A percentile compares a stretch with the other conserved stretches of the same genome.
Conservation (phyloP, 2,888 invertebrate species). For the Tridacna gigas region DNA sequence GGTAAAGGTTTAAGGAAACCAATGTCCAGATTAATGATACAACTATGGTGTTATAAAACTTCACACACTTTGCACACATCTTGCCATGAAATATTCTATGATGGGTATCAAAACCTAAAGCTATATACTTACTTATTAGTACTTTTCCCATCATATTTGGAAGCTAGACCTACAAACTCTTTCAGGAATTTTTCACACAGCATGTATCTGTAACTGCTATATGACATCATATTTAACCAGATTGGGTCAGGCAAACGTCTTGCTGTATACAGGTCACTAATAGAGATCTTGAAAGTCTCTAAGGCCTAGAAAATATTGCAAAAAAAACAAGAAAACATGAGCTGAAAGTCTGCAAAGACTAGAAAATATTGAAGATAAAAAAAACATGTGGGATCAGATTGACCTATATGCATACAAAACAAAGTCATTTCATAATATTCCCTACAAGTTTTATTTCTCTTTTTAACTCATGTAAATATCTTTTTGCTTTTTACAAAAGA, state of each 20-base stretch:
- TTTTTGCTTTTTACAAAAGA: no score
- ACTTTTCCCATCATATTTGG: conserved; percentile 91
- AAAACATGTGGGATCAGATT: no score
- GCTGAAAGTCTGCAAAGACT: neutral
- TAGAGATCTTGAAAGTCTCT: conserved; percentile 86
- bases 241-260: conserved; percentile 89
- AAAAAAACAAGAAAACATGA: neutral
- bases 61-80: no score
- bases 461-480: no score
- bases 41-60: no score
- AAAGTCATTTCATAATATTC: no score
- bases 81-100: no score
- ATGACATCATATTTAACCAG: conserved; percentile 89
- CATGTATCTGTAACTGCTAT: conserved; percentile 84
- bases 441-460: no score
- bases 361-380: neutral
- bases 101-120: no score
- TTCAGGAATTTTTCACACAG: conserved; percentile 84
- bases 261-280: conserved; percentile 89
- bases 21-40: no score
- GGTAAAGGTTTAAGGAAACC: no score
- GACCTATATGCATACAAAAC: no score
- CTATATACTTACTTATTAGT: conserved; percentile 91
- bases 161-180: conserved; percentile 83
- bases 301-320: conserved; percentile 80